Evolutionary conservation across 2,888 invertebrate genomes (phyloP).

Genomic region (Anoncus sp.): DNA sequence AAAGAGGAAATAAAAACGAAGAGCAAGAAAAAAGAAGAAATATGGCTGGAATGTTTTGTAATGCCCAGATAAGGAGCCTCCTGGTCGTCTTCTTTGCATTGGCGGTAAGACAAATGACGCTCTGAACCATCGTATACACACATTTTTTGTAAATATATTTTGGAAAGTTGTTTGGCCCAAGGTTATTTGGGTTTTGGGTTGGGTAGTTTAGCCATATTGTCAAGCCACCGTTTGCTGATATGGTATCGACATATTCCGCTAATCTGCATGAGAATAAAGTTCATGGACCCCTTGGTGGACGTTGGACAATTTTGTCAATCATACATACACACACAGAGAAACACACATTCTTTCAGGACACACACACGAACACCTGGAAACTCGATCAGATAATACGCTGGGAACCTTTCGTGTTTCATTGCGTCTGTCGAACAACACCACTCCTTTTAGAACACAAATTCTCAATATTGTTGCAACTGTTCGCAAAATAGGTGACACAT

Average conservation of each 20-base stretch:
- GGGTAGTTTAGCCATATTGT: not conserved
- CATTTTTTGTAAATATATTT: not conserved
- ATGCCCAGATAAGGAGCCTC: slow-evolving; percentile 21
- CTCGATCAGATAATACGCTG: too few species aligned
- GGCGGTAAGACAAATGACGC: slow-evolving; percentile 38
- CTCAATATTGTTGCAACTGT: too few species aligned
- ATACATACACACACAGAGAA: not conserved
- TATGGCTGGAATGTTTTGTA: slow-evolving; percentile 40
- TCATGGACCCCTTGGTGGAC: not conserved
- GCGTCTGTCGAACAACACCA: too few species aligned
- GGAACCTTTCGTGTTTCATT: too few species aligned
- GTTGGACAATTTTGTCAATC: not conserved
- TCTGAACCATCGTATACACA: not conserved
- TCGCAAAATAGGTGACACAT: too few species aligned
- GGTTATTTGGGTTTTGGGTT: not conserved
- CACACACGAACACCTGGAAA: too few species aligned
- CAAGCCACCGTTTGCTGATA: not conserved
- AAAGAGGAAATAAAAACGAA: not conserved
- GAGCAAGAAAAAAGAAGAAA: not conserved
- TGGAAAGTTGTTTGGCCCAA: slow-evolving; percentile 13
- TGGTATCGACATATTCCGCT: not conserved
- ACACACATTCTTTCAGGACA: not conserved
- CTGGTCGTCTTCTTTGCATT: slow-evolving; percentile 17
- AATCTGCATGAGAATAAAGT: not conserved
- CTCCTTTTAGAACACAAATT: too few species aligned